These are phyloP conservation scores for Aphodius sticticus DNA, from an alignment of 2,888 invertebrate genomes.

Conservation along the genomic window DNA sequence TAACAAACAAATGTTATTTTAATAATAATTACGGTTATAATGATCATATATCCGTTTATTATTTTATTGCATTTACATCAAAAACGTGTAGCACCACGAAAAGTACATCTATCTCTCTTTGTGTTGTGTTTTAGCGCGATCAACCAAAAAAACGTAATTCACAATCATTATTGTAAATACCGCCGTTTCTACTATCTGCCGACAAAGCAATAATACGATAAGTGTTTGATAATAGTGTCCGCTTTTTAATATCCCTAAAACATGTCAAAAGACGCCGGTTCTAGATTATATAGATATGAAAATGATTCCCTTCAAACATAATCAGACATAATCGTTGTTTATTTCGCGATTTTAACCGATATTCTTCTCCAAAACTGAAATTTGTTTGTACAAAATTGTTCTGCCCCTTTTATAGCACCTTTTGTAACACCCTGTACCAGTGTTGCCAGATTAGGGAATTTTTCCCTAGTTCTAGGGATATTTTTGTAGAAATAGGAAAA, in stretches of 20 bases:
- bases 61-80: neutral
- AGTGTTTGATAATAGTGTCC: slow-evolving; percentile 28
- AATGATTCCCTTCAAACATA: neutral
- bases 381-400: no score
- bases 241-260: slow-evolving; percentile 31
- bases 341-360: neutral
- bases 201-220: slow-evolving; percentile 29
- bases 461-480: no score
- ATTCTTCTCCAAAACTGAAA: no score
- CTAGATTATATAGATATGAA: neutral
- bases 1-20: no score
- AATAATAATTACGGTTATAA: no score
- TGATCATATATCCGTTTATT: neutral
- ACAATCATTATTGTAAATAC: neutral
- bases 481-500: no score
- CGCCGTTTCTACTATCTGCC: slow-evolving; percentile 22
- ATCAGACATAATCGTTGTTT: neutral
- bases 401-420: no score
- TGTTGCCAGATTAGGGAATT: no score
- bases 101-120: neutral
- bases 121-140: neutral
- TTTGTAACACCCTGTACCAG: no score
- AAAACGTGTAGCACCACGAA: neutral
- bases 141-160: neutral
- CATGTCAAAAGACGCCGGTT: slow-evolving; percentile 29